A percentile compares a stretch with the other conserved stretches of the same genome.
Conservation (phyloP, 2,797 vertebrate species). For the Syndactyla subalaris region DNA sequence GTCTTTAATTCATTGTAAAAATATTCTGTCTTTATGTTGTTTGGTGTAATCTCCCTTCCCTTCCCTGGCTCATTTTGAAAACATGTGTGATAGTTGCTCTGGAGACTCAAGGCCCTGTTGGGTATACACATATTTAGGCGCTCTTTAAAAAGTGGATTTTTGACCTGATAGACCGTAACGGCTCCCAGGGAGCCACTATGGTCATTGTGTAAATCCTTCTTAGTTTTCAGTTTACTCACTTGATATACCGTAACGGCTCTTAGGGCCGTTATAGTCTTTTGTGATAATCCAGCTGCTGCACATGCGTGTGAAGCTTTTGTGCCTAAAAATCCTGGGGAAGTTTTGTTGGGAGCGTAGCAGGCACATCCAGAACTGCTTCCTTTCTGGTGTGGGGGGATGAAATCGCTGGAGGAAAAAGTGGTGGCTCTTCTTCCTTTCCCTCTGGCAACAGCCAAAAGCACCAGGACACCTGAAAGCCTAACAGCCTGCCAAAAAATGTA, state of each 20-base stretch:
- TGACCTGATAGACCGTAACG: constrained; percentile 71
- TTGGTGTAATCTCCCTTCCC: constrained; percentile 26
- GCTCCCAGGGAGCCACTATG: constrained; percentile 68
- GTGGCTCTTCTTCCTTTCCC: background rate
- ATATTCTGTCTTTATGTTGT: background rate
- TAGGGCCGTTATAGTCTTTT: constrained; percentile 60
- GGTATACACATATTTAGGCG: constrained; percentile 52
- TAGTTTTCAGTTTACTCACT: constrained; percentile 71
- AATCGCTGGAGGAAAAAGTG: background rate
- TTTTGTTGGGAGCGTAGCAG: background rate
- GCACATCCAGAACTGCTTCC: background rate
- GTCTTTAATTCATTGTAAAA: constrained; percentile 31
- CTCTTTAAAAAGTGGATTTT: constrained; percentile 72
- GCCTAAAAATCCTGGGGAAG: constrained; percentile 43
- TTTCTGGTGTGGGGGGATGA: background rate
- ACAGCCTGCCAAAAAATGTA: background rate
- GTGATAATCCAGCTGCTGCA: constrained; percentile 70
- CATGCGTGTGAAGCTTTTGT: constrained; percentile 69
- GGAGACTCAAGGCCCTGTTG: constrained; percentile 64
- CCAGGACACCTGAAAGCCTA: background rate
- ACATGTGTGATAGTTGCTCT: constrained; percentile 37
- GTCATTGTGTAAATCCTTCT: constrained; percentile 70
- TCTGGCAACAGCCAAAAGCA: background rate
- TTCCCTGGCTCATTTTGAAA: constrained; percentile 62
- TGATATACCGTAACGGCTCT: constrained; percentile 56